Percentiles rank a stretch among this genome's conserved stretches.
These are phyloP conservation scores for Alauda arvensis DNA, from an alignment of 2,797 vertebrate genomes.

Conservation along the genomic window DNA sequence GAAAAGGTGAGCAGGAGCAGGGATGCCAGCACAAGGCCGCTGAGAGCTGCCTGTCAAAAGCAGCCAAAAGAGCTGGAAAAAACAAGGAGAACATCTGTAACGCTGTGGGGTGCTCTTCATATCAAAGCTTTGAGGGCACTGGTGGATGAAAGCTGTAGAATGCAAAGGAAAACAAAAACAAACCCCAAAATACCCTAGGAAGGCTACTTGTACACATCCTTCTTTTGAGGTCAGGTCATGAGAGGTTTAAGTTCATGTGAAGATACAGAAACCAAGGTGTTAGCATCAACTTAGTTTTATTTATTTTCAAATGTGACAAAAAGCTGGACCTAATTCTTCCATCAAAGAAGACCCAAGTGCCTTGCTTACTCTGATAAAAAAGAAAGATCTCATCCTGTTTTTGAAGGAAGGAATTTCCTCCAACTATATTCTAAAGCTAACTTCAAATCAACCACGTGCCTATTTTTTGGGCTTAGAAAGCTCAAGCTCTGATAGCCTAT, in stretches of 20 bases:
- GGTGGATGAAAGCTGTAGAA: not conserved
- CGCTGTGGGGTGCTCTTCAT: not conserved
- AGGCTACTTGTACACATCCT: not conserved
- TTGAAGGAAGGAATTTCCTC: not conserved
- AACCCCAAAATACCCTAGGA: not conserved
- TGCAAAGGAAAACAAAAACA: conserved; percentile 10
- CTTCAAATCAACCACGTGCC: not conserved
- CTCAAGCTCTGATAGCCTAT: not conserved
- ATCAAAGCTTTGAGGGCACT: conserved; percentile 10
- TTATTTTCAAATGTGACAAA: not conserved
- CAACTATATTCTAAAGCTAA: not conserved
- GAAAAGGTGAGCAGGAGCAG: not conserved
- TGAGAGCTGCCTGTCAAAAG: not conserved
- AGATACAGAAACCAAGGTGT: not conserved
- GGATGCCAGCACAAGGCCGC: not conserved
- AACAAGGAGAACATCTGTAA: not conserved
- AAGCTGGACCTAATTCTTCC: not conserved
- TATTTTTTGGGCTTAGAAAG: not conserved
- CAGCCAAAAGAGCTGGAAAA: not conserved
- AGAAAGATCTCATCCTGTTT: not conserved
- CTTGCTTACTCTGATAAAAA: not conserved
- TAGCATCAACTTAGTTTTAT: not conserved
- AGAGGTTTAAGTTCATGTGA: not conserved
- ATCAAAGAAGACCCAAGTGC: not conserved
- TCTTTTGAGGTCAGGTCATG: not conserved